Evolutionary conservation across 2,888 invertebrate species (phyloP), one percentile per base, ranked within the genome.

Genomic region (Plebejus argus): DNA sequence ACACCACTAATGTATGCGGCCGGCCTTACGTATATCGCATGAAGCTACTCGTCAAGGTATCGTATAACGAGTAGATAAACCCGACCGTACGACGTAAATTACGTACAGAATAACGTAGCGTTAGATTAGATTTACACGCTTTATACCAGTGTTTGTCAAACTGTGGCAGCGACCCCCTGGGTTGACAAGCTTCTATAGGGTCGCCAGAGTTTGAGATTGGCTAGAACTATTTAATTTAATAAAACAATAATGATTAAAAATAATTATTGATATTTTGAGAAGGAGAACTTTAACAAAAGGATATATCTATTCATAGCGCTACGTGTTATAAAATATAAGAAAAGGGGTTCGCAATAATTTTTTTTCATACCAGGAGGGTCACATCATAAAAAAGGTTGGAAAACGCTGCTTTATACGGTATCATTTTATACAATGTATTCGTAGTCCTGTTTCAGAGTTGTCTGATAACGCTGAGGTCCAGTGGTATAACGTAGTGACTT

Each of bases 21-120:
- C 56, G 35, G 23, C 77, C 23, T 56, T 72, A 61, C 20, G n/a
- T 33, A 39, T 77, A 72, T 74, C 77, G 72, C 45, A 56, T 77
- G 77, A 28, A 56, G 58, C 58, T 77, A 45, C 71, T 28, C 71
- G 71, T 45, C 72, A 45, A 61, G 72, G 70, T 35, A 77, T 77
- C 72, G 72, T 74, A 77, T 77, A 77, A 77, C 77, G 72, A 39
- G 72, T 39, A 77, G 71, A 77, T 76, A 70, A 76, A 76, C 72
- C 77, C 72, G 71, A 77, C 77, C 39, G 77, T 77, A 77, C 58
- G 18, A 28, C 70, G 77, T 77, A 39, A 77, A 72, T 72, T 58
- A 77, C 58, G 58, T 72, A 56, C 35, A 33, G 35, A 23, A 15
- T 70, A 76, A 76, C 71, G 58, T 72, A 58, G 20, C 56, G 35